Base-by-base conservation (phyloP, 2,797 vertebrate species). In the Neomorphus geoffroyi region DNA sequence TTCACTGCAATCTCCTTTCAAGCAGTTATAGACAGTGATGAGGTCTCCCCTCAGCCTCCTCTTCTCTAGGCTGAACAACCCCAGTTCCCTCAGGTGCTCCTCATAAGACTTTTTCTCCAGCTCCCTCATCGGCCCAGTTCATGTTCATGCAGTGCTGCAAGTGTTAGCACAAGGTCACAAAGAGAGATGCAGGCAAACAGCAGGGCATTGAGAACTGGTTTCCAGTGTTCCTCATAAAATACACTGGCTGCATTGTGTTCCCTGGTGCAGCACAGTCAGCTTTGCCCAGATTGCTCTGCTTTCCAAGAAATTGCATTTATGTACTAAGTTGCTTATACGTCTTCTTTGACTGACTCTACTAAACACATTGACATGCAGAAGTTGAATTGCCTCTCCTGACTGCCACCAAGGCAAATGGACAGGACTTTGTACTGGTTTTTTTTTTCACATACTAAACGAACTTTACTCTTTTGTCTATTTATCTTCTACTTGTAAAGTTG, bases 221-320 rank as follows among this genome's bases (percentile, higher is more conserved):
- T 97, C 86, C 88, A 95, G 78, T 18, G 13, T 90, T 94, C 87
- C 88, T 94, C 60, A 61, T 90, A 94, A 88, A 94, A 78, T 37
- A 95, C 84, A 92, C 48, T 78, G 66, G 77, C 74, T 33, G 37
- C 50, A 92, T 92, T 94, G 56, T 84, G 12, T n/a, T 61, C 35
- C 60, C 35, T 54, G 27, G 41, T 35, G 50, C 39, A 90, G 8
- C 2, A 19, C 57, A 62, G 80, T 57, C 85, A 97, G 81, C 27
- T 45, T 84, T 75, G 61, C 77, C 54, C 66, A 74, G 51, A 80
- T 72, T 66, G 11, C 28, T 88, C 69, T 43, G 75, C 82, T 97
- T 97, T 97, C 84, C 94, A 96, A 91, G 87, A 95, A 93, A 58
- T 4, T 93, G 67, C 64, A 80, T 94, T 94, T 90, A 93, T 93